Conservation (phyloP, 2,113 vertebrate species). For the Osmerus eperlanus region DNA sequence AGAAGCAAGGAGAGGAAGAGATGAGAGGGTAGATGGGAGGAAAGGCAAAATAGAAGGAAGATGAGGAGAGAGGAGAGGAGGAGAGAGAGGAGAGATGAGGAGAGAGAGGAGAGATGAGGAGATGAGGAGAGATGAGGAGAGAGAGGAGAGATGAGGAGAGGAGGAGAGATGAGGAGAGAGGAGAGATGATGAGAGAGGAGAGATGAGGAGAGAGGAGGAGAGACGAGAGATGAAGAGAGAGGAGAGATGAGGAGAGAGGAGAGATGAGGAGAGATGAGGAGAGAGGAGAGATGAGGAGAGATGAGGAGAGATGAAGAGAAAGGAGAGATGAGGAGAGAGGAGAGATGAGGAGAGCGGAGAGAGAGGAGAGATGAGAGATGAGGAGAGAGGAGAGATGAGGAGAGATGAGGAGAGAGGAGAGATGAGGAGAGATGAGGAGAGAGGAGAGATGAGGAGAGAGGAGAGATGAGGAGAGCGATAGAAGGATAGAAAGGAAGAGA, state of each 20-base stretch:
- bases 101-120: not conserved
- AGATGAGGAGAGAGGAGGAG: not conserved
- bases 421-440: not conserved
- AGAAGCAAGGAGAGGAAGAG: not conserved
- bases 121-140: not conserved
- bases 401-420: constrained; percentile 20
- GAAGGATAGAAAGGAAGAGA: too few relatives aligned
- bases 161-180: too few relatives aligned
- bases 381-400: not conserved
- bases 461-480: not conserved
- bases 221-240: not conserved
- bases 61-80: not conserved
- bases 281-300: constrained; percentile 4
- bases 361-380: not conserved
- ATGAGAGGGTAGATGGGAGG: not conserved
- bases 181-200: too few relatives aligned
- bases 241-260: not conserved
- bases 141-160: not conserved
- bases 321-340: not conserved
- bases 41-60: not conserved
- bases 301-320: not conserved
- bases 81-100: not conserved
- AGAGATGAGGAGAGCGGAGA: constrained; percentile 10
- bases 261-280: not conserved
- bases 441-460: not conserved